Percentiles rank a stretch among this genome's conserved stretches.
phyloP scores from a whole-genome alignment of 2,888 invertebrate species.

The Andrena hattorfiana region DNA sequence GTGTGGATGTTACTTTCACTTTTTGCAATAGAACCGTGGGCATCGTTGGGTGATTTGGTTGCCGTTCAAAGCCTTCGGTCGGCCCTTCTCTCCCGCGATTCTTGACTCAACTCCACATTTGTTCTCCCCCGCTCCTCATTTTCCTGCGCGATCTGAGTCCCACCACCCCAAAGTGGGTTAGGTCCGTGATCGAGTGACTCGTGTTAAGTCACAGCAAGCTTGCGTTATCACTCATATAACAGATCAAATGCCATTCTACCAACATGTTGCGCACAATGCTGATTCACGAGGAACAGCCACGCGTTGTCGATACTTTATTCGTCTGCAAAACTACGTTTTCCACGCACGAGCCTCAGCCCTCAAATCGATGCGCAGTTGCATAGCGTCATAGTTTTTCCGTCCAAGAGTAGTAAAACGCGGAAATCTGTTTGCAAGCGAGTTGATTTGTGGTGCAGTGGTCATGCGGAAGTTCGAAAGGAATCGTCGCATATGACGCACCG shows the following conservation, averaged over 20 bases:
- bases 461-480: slow-evolving; percentile 42
- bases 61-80: no score
- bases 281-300: neutral
- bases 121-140: no score
- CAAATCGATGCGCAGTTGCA: neutral
- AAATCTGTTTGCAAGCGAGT: slow-evolving; percentile 28
- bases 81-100: no score
- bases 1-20: no score
- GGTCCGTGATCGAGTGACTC: neutral
- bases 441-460: slow-evolving; percentile 39
- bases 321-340: slow-evolving; percentile 12
- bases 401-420: slow-evolving; percentile 16
- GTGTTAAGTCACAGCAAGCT: no score
- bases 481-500: slow-evolving; percentile 47
- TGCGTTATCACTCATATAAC: no score
- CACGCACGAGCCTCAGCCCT: slow-evolving; percentile 7
- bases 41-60: no score
- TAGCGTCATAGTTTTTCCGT: slow-evolving; percentile 27
- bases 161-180: neutral
- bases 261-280: neutral
- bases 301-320: slow-evolving; percentile 9
- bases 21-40: no score
- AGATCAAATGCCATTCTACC: neutral
- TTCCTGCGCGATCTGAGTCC: no score
- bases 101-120: no score